Evolutionary conservation across 2,797 vertebrate genomes (phyloP), one percentile per base, ranked within the genome.

Genomic region (Crenichthys baileyi): DNA sequence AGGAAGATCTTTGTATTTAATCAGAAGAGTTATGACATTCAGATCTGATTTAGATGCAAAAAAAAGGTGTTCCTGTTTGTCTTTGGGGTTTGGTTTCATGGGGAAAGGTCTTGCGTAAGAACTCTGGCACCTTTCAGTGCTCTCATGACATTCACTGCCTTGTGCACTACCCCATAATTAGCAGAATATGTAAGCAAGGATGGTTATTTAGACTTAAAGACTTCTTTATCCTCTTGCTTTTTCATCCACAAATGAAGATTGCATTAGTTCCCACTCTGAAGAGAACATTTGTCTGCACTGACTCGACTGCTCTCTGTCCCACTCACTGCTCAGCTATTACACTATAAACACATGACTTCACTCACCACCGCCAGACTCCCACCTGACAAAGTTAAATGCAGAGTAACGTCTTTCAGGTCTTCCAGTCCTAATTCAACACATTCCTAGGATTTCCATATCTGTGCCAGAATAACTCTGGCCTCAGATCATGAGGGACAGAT

Each of bases 291-390:
- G 39, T 41, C 36, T 67, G 31, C 63, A 12, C 36, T 11, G 4
- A 26, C 26, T 31, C 12, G 20, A 12, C 13, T 65, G 51, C 29
- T 77, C 76, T 11, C 3, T 46, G 72, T 68, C 39, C 55, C 73
- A 36, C 72, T 79, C 53, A 65, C 73, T 75, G 18, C 36, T 88
- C 80, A 82, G 76, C 75, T 77, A 80, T 77, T 70, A 56, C 22
- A 61, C 51, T 65, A 78, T 84, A 63, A 53, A 63, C 83, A 83
- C 80, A 84, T 90, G 91, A 90, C 85, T 87, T 80, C 41, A 80
- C 70, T 88, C 82, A 82, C 58, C 2, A 15, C 36, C 39, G 70
- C 60, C 50, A 81, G 60, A 85, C 39, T 65, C 41, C 20, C 48
- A 72, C 51, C 77, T 82, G 63, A 79, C 77, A 78, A 11, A 73